A percentile compares a stretch with the other conserved stretches of the same genome.
These are phyloP conservation scores for Anarrhichthys ocellatus DNA, from an alignment of 2,113 vertebrate genomes.

Conservation along the genomic window DNA sequence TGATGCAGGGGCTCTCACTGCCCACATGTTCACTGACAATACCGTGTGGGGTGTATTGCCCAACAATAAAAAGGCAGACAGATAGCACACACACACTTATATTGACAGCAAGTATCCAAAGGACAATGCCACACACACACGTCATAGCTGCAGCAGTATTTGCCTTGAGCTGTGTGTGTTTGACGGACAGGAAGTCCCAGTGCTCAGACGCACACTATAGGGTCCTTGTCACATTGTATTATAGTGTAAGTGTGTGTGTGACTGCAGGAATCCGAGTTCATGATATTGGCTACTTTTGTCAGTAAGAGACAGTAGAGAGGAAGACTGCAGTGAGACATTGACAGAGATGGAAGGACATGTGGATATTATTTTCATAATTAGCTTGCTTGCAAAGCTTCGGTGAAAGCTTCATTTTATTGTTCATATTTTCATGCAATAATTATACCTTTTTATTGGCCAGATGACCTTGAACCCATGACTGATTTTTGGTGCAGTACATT, in stretches of 20 bases:
- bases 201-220: constrained; percentile 80
- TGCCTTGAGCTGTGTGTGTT: constrained; percentile 66
- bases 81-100: constrained; percentile 43
- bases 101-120: constrained; percentile 60
- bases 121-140: constrained; percentile 63
- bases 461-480: not conserved
- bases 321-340: not conserved
- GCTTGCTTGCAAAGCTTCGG: not conserved
- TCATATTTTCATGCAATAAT: not conserved
- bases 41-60: constrained; percentile 65
- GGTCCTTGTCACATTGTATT: constrained; percentile 81
- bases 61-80: constrained; percentile 57
- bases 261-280: constrained; percentile 49
- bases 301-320: constrained; percentile 25
- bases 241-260: constrained; percentile 49
- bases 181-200: constrained; percentile 73
- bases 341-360: constrained; percentile 2
- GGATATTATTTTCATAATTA: constrained; percentile 2
- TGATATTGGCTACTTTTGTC: constrained; percentile 56
- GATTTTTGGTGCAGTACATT: not conserved
- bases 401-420: not conserved
- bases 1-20: constrained; percentile 47
- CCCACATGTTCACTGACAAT: constrained; percentile 66
- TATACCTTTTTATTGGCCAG: not conserved
- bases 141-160: constrained; percentile 56